Evolutionary conservation across 23 tunicate species (phyloP).

Genomic region (Diplosoma virens): DNA sequence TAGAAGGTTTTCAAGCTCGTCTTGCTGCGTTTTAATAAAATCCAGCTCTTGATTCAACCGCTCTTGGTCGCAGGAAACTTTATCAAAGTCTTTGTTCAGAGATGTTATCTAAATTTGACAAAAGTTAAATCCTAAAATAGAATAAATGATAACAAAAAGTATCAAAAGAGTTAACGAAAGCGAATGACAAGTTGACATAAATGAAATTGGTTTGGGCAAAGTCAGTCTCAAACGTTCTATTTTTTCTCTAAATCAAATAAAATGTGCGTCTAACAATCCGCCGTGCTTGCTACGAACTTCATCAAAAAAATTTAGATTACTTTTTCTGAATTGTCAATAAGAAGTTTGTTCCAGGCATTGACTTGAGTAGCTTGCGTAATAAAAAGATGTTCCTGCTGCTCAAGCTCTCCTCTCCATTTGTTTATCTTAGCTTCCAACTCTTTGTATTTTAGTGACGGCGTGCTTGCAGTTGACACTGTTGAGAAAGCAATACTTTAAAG

Average conservation of each 20-base stretch:
- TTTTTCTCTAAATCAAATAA: too few relatives aligned
- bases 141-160: too few relatives aligned
- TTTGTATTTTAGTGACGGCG: slow-evolving; percentile 57
- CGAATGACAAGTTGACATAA: too few relatives aligned
- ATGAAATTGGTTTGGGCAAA: too few relatives aligned
- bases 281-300: not conserved
- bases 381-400: slow-evolving; percentile 85
- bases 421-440: slow-evolving; percentile 82
- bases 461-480: slow-evolving; percentile 5
- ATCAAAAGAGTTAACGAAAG: too few relatives aligned
- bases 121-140: not conserved
- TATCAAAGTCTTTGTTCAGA: slow-evolving; percentile 67
- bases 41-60: slow-evolving; percentile 74
- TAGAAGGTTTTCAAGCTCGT: slow-evolving; percentile 76
- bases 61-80: slow-evolving; percentile 61
- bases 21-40: slow-evolving; percentile 70
- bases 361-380: slow-evolving; percentile 92
- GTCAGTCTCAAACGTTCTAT: too few relatives aligned
- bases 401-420: slow-evolving; percentile 84
- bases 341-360: slow-evolving; percentile 90
- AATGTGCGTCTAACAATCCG: too few relatives aligned
- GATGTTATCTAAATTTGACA: slow-evolving; percentile 56
- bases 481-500: not conserved
- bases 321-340: slow-evolving; percentile 80
- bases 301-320: slow-evolving; percentile 12